phyloP scores from a whole-genome alignment of 2,113 vertebrate genomes.

The Channa maculata region DNA sequence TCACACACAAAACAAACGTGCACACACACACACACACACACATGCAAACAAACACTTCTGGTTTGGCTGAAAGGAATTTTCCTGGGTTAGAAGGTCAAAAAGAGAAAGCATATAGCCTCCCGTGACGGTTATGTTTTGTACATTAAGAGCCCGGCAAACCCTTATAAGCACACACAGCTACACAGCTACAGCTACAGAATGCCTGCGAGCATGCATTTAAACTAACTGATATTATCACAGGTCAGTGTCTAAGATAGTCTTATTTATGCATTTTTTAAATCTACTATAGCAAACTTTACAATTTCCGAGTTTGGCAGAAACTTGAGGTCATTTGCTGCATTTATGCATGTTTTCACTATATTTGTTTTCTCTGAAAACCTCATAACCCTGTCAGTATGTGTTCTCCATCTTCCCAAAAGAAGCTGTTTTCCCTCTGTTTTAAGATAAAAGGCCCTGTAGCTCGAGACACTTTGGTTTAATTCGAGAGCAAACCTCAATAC shows the following conservation, averaged over 20 bases:
- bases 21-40: background rate
- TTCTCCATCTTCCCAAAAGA: background rate
- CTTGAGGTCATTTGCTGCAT: background rate
- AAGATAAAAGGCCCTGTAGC: background rate
- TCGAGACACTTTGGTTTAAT: background rate
- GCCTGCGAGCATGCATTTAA: background rate
- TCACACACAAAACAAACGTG: background rate
- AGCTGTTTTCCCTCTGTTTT: background rate
- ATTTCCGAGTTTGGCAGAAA: too few species aligned
- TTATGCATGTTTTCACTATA: too few species aligned
- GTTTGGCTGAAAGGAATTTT: constrained; percentile 14
- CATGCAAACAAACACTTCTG: constrained; percentile 22
- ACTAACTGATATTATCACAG: background rate
- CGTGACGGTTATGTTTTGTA: constrained; percentile 18
- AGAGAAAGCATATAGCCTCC: background rate
- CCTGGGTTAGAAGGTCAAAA: constrained; percentile 34
- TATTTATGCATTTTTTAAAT: too few species aligned
- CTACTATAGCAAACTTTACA: background rate
- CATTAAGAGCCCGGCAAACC: background rate
- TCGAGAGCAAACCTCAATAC: constrained; percentile 7
- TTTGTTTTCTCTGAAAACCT: too few species aligned
- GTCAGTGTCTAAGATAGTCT: background rate
- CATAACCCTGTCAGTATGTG: background rate
- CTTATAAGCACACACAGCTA: background rate
- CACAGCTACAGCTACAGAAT: background rate